Percentiles rank a stretch among this genome's conserved stretches.
These are phyloP conservation scores for Phoenicopterus ruber DNA, from an alignment of 2,113 vertebrate species.

Conservation along the genomic window DNA sequence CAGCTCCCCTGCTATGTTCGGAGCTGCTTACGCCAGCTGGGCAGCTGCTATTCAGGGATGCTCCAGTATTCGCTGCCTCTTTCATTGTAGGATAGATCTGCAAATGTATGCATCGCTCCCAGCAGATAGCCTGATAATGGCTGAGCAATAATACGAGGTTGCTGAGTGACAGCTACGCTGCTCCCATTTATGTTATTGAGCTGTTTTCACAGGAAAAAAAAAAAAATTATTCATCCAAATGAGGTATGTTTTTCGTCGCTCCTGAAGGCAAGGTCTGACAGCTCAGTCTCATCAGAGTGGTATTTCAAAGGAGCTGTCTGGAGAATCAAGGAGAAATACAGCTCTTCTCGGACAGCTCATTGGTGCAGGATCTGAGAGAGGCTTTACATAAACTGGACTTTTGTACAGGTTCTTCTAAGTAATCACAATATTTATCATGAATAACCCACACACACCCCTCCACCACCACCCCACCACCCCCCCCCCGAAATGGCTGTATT, in stretches of 20 bases:
- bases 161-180: background rate
- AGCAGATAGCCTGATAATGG: background rate
- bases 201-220: background rate
- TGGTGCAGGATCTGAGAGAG: background rate
- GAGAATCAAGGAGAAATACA: background rate
- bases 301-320: background rate
- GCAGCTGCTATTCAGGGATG: background rate
- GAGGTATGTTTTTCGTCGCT: background rate
- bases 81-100: background rate
- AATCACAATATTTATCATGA: background rate
- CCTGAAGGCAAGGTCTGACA: background rate
- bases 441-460: background rate
- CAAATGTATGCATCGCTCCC: background rate
- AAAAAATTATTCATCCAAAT: background rate
- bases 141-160: fast-evolving
- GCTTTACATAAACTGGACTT: background rate
- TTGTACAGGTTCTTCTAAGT: background rate
- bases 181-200: background rate
- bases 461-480: too few relatives aligned
- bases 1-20: background rate
- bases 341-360: background rate
- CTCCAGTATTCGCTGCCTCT: background rate
- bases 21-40: background rate
- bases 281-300: background rate
- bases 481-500: background rate